These are phyloP conservation scores for Falco novaeseelandiae DNA, from an alignment of 2,797 vertebrate species.

Conservation along the genomic window DNA sequence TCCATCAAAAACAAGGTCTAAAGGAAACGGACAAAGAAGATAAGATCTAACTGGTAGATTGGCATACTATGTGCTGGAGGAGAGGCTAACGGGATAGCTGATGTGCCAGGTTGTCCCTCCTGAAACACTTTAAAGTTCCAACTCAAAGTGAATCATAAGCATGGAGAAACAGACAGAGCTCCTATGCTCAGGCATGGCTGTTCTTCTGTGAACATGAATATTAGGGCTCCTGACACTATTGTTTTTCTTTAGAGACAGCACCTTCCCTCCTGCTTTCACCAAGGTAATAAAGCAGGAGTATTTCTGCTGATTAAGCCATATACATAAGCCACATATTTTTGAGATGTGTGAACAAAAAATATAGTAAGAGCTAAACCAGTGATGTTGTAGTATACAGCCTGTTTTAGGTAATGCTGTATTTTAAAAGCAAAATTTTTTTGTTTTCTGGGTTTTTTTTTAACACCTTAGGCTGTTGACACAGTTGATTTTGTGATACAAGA, in stretches of 20 bases:
- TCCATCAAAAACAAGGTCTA: neutral
- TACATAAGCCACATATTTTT: neutral
- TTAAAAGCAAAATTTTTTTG: neutral
- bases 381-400: neutral
- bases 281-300: neutral
- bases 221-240: neutral
- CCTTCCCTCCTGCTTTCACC: neutral
- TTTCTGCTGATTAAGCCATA: neutral
- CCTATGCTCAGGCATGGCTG: neutral
- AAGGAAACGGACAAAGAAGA: neutral
- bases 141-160: neutral
- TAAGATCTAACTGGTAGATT: neutral
- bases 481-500: slow-evolving; percentile 80
- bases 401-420: neutral
- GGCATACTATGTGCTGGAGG: neutral
- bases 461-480: slow-evolving; percentile 75
- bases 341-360: neutral
- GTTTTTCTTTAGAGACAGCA: neutral
- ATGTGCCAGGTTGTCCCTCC: neutral
- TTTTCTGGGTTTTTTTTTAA: neutral
- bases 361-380: neutral
- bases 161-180: neutral
- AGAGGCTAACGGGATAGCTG: neutral
- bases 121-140: neutral
- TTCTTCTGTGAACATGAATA: neutral